Evolutionary conservation across 2,797 vertebrate genomes (phyloP), one percentile per base, ranked within the genome.

Genomic region (Astyanax mexicanus): DNA sequence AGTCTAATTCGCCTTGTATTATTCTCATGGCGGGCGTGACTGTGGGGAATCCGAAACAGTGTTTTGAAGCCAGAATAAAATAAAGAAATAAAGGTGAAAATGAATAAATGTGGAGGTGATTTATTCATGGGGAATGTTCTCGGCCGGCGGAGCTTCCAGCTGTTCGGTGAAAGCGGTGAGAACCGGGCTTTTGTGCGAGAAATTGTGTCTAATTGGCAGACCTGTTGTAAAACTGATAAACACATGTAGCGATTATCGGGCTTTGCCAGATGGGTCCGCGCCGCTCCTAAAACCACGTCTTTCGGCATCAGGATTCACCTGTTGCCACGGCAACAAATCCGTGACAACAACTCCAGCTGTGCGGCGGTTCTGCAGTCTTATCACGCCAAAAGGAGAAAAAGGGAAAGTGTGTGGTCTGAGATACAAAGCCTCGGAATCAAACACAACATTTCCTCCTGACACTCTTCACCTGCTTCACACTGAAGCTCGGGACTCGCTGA

Each of bases 251-350:
- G 76, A 80, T 80, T 78, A 83, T 83, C 78, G 83, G 68, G 10
- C 17, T n/a, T 65, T 17, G 6, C 78, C 81, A 83, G 81, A 78
- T 75, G 78, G 67, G 54, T 71, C 66, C 40, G 27, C 5, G 51
- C 47, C 45, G 58, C 40, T 68, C 13, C 58, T 70, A 69, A 72
- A 72, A 49, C 60, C 52, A 38, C 13, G 15, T 37, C 54, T 21
- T 4, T n/a, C 44, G 25, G 72, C 74, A 77, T 64, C 51, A 68
- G 47, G 65, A 37, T 74, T 61, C 60, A 57, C 74, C 78, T 27
- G 62, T 83, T 75, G 44, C 81, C 78, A 80, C 61, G 72, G 78
- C 75, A 80, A 83, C 81, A 75, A 60, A 80, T 78, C 47, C 68
- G 65, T 47, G 29, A 64, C 81, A 75, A 72, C 57, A 23, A 67